Conservation (phyloP, 2,888 invertebrate species). For the Sympetrum striolatum region DNA sequence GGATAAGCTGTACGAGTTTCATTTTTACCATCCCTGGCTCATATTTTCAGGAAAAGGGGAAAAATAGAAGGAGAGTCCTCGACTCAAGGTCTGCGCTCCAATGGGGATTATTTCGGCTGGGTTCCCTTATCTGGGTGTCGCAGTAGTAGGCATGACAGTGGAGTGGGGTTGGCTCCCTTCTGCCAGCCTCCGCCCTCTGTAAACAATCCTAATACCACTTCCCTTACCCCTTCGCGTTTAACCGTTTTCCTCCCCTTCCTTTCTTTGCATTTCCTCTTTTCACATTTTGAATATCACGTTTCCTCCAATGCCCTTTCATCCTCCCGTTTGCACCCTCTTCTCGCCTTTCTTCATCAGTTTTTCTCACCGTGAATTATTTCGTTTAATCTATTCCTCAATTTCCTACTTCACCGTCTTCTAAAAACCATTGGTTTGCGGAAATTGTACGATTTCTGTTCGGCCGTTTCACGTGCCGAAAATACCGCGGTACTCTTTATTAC, state of each 20-base stretch:
- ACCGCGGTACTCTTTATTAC: too few relatives aligned
- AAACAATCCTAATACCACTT: not conserved
- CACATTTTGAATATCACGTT: not conserved
- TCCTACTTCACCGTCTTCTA: not conserved
- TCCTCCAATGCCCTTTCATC: not conserved
- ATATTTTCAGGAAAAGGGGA: not conserved
- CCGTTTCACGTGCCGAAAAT: too few relatives aligned
- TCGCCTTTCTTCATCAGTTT: not conserved
- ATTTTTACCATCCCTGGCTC: too few relatives aligned
- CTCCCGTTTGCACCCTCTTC: not conserved
- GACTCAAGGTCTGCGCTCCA: not conserved
- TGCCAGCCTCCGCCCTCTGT: not conserved
- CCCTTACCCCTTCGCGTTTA: not conserved
- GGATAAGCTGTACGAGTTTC: too few relatives aligned
- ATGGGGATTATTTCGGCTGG: conserved; percentile 9
- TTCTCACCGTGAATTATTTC: not conserved
- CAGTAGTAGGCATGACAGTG: not conserved
- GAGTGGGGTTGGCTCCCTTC: not conserved
- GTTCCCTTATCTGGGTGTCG: conserved; percentile 7
- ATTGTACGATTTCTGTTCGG: too few relatives aligned
- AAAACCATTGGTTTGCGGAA: too few relatives aligned
- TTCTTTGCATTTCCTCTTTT: not conserved
- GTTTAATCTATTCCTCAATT: not conserved
- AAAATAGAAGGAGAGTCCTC: not conserved
- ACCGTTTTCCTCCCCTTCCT: not conserved